These are phyloP conservation scores for Parnassius smintheus DNA, from an alignment of 2,888 invertebrate species.

Conservation along the genomic window DNA sequence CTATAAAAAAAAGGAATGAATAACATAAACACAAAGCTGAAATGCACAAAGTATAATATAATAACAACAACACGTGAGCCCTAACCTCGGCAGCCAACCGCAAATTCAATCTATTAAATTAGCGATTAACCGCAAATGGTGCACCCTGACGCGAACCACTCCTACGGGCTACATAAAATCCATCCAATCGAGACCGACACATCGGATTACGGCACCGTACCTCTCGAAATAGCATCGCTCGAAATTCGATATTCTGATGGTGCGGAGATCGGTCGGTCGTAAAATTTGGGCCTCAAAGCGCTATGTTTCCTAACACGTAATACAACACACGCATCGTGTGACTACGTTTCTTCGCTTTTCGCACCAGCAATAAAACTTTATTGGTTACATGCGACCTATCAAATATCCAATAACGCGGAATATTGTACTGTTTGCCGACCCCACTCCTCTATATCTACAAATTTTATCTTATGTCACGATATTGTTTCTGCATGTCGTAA, in stretches of 20 bases:
- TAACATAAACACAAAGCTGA: background rate
- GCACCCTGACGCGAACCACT: conserved; percentile 49
- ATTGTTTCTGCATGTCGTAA: conserved; percentile 20
- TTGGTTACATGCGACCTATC: conserved; percentile 66
- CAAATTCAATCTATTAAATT: conserved; percentile 65
- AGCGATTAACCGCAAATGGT: conserved; percentile 62
- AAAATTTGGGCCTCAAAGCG: conserved; percentile 61
- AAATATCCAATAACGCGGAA: conserved; percentile 59
- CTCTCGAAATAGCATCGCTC: conserved; percentile 68
- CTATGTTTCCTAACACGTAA: conserved; percentile 28
- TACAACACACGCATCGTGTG: background rate
- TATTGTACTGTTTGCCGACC: conserved; percentile 32
- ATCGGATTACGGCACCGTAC: conserved; percentile 59
- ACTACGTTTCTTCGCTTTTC: conserved; percentile 20
- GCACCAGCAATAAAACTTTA: conserved; percentile 69
- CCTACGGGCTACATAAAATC: conserved; percentile 68
- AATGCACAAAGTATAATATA: background rate
- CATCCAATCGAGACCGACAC: conserved; percentile 71
- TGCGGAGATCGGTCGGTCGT: conserved; percentile 65
- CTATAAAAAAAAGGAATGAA: background rate
- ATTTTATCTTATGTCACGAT: conserved; percentile 22
- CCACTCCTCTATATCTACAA: conserved; percentile 5
- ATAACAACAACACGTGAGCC: background rate
- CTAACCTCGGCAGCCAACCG: conserved; percentile 42
- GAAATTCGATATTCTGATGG: conserved; percentile 69